Evolutionary conservation across 2,113 vertebrate species (phyloP), one percentile per base, ranked within the genome.

Genomic region (Cephalopterus ornatus): DNA sequence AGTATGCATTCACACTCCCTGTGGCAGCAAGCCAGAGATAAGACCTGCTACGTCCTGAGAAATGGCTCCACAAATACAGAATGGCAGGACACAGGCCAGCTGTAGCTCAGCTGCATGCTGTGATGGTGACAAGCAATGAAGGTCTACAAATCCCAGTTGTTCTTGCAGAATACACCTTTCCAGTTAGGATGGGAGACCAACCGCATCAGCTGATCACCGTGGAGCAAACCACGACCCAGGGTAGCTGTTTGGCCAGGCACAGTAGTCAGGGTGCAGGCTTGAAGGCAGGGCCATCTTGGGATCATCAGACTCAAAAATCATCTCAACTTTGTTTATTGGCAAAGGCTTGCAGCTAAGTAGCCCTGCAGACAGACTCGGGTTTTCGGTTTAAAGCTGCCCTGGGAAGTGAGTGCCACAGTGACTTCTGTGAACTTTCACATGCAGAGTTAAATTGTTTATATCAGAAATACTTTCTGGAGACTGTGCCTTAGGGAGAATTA

Each of bases 381-480:
- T 32, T 71, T 67, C 26, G 13, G 32, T 26, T 88, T 50, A 86
- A 89, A 71, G 42, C 32, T 78, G 56, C 22, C 7, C 8, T 30
- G 32, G 37, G 55, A 94, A 81, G 11, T 56, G 21, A 58, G 26
- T 23, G 37, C 28, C 61, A 70, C 52, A 85, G 75, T 5, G 2
- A 47, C n/a, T 85, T 76, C 47, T 14, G 47, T 12, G 17, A 83
- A 55, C 21, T 56, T 83, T 71, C 61, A 70, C 42, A 62, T 35
- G 11, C 7, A 17, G 33, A 94, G 33, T 56, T 65, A 55, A 4
- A 83, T 33, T 70, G 65, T 67, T 95, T 50, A 9, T 27, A 91
- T 27, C 55, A 88, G 39, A 97, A 96, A 85, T 81, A 92, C 23
- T 81, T 95, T 94, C 55, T 87, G 41, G 23, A 80, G 33, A 68